Evolutionary conservation across 2,888 invertebrate genomes (phyloP), one percentile per base, ranked within the genome.

Genomic region (Clanis bilineata): DNA sequence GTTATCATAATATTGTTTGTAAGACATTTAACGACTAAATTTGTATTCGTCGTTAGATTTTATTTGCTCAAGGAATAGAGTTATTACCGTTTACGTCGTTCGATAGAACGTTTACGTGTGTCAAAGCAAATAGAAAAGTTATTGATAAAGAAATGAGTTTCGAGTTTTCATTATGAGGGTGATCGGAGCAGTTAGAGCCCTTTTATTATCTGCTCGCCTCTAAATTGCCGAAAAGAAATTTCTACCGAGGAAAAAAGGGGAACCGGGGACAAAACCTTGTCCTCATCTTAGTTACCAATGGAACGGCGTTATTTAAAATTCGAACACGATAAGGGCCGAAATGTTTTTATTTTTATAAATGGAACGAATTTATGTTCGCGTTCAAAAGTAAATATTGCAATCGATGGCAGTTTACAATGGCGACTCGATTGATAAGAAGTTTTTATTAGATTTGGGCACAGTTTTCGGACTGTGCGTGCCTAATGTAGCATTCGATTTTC

Each of bases 211-310:
- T 89, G 79, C 88, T 87, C 84, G 88, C 82, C 86, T 91, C 83
- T 90, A 90, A 93, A 93, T 92, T 92, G 88, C 88, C 87, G 80
- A 92, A 92, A 89, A 90, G 88, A 89, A 92, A 88, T 88, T 88
- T 83, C 82, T 83, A 80, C 84, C 83, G 79, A 79, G 76, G 80
- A 83, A 87, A 86, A 88, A 90, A 85, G 85, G 87, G 88, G 86
- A 82, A 83, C 80, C 65, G 82, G 82, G 87, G 85, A 88, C 85
- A 87, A 88, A 90, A 88, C 88, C 87, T 83, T 85, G 88, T 84
- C 85, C 83, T 83, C 82, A 78, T 85, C 83, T 85, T 78, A 82
- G 86, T 85, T 86, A 85, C 87, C 88, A 86, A 88, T 85, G 86
- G 89, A 85, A 82, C 78, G 80, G 79, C 88, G 88, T 90, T 90